Base-by-base conservation (phyloP, 2,888 invertebrate species). In the Luffia ferchaultella region DNA sequence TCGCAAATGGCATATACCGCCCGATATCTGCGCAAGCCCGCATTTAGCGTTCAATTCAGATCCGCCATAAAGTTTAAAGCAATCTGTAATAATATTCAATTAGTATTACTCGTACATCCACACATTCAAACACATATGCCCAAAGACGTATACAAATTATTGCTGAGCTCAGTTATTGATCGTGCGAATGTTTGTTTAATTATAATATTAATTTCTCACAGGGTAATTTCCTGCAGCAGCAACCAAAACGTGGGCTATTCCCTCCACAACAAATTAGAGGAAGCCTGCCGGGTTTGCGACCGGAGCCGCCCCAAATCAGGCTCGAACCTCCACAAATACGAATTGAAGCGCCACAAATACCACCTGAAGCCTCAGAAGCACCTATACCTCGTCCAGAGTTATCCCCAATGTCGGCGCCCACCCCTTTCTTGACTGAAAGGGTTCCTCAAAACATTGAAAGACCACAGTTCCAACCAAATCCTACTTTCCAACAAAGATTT, bases 171-270 rank as follows among this genome's bases (percentile, higher is more conserved):
- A n/a, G n/a, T n/a, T n/a, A n/a, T n/a, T n/a, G n/a, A n/a, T n/a
- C n/a, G n/a, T n/a, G n/a, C n/a, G n/a, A n/a, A n/a, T n/a, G n/a
- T n/a, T n/a, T n/a, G n/a, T n/a, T n/a, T n/a, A n/a, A n/a, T n/a
- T n/a, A n/a, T n/a, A n/a, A n/a, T n/a, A n/a, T 42, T 17, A 20
- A 15, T 40, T 45, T 46, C 52, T 67, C 63, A 18, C 67, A 82
- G 80, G 70, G 69, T 1, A 73, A 76, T 54, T 79, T 73, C 58
- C 59, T 60, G 18, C 70, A 68, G 2, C 68, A 30, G 30, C 30
- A 30, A 30, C 3, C 30, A 30, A 30, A 30, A 30, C 30, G 78
- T 1, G 55, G 66, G 0, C 65, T 70, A 0, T 78, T 75, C 55
- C 74, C 76, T 0, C 63, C 71, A 0, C 56, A 30, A 12, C 30